These are phyloP conservation scores for Sebastes taczanowskii DNA, from an alignment of 2,797 vertebrate species.

Conservation along the genomic window DNA sequence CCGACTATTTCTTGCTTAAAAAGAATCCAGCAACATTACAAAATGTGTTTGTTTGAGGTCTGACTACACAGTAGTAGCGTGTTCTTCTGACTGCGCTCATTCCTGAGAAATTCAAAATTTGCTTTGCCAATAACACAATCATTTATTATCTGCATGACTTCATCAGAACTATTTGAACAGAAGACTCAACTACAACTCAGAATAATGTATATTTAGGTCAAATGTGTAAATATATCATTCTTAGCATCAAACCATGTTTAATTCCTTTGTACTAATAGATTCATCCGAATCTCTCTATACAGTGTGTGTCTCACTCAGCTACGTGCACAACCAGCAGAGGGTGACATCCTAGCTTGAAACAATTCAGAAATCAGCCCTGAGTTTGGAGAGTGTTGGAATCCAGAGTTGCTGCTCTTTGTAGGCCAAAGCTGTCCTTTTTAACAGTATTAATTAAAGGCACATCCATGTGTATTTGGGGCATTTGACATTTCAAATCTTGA, in stretches of 20 bases:
- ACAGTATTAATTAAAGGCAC: background rate
- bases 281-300: background rate
- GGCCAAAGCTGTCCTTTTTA: background rate
- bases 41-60: background rate
- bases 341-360: background rate
- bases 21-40: background rate
- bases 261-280: background rate
- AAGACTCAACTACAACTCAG: background rate
- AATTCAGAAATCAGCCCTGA: background rate
- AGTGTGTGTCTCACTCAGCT: background rate
- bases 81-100: background rate
- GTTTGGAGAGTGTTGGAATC: background rate
- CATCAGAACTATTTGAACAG: fast-evolving
- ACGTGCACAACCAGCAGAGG: background rate
- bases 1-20: background rate
- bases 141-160: background rate
- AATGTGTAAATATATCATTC: background rate
- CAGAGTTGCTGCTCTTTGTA: background rate
- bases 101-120: background rate
- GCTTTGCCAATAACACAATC: background rate
- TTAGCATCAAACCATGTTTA: background rate
- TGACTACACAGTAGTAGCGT: background rate
- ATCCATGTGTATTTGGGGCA: background rate
- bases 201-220: background rate
- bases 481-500: background rate